Conservation (phyloP, 2,888 invertebrate genomes). For the Lithophane leautieri region DNA sequence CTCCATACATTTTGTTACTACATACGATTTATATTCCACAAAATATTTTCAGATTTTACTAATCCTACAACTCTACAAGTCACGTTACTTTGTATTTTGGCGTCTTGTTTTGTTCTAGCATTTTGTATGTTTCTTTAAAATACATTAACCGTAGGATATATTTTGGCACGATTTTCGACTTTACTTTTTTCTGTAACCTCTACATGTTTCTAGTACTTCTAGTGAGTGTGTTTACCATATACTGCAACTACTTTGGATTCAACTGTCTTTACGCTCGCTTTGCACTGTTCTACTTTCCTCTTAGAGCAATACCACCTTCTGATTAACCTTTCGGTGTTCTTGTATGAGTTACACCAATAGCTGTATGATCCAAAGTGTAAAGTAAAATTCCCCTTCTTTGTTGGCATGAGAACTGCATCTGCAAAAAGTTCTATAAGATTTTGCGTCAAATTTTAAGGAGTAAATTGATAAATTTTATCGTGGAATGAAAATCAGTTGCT, state of each 20-base stretch:
- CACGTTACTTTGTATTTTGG: background rate
- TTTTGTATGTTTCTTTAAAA: background rate
- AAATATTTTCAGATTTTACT: too few species aligned
- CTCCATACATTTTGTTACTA: background rate
- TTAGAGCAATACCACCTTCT: constrained; percentile 59
- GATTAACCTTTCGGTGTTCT: background rate
- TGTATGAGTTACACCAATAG: constrained; percentile 71
- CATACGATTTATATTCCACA: background rate
- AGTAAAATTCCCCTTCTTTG: constrained; percentile 63
- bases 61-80: background rate
- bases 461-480: background rate
- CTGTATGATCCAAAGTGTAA: constrained; percentile 67
- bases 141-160: background rate
- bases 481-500: background rate
- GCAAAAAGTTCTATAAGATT: constrained; percentile 28
- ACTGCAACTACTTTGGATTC: constrained; percentile 34
- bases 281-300: constrained; percentile 43
- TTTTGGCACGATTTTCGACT: background rate
- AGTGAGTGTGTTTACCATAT: constrained; percentile 53
- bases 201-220: constrained; percentile 29
- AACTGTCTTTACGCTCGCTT: constrained; percentile 48
- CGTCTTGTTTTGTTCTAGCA: background rate
- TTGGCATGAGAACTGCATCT: constrained; percentile 55
- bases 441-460: background rate
- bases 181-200: background rate